Evolutionary conservation across 2,113 vertebrate species (phyloP), one percentile per base, ranked within the genome.

Genomic region (Pitta sordida): DNA sequence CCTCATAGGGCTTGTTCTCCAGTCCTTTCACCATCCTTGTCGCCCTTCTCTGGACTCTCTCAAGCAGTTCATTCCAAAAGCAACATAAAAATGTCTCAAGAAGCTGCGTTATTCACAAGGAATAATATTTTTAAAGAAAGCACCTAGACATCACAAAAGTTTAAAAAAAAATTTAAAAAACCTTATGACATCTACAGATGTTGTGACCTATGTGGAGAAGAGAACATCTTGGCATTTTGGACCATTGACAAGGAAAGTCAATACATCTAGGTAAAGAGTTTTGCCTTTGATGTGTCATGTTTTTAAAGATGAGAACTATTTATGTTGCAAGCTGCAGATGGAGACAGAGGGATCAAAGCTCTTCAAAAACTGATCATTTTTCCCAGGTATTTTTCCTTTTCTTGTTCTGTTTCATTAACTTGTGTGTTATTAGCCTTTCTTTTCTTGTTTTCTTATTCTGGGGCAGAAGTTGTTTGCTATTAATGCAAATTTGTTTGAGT

Each of bases 271-370:
- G 53, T 79, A 59, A n/a, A 86, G 41, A 69, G 36, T 41, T 83
- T 87, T 95, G 29, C 53, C 78, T 95, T 96, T 94, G 84, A 94
- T 88, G 83, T 10, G 53, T 64, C 67, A 67, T 63, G 32, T 76
- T 91, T 91, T 80, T 70, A 91, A 95, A 91, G 44, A 90, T 36
- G 46, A 88, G 79, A 64, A 67, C 51, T 88, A 46, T 73, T 95
- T 80, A 69, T 69, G 11, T 69, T 91, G 46, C 62, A 94, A 83
- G 56, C 63, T 93, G 29, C 70, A 94, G 75, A 87, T 37, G 51
- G 70, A 94, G 85, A 73, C 62, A 90, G 53, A 53, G 4, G 15
- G 74, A 95, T 95, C 91, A 95, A 94, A 91, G 85, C 75, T 88
- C 18, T 88, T 93, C 43, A 93, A 62, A 88, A 83, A 2, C 21